Evolutionary conservation across 2,797 vertebrate genomes (phyloP), one percentile per base, ranked within the genome.

Genomic region (Malurus leucopterus): DNA sequence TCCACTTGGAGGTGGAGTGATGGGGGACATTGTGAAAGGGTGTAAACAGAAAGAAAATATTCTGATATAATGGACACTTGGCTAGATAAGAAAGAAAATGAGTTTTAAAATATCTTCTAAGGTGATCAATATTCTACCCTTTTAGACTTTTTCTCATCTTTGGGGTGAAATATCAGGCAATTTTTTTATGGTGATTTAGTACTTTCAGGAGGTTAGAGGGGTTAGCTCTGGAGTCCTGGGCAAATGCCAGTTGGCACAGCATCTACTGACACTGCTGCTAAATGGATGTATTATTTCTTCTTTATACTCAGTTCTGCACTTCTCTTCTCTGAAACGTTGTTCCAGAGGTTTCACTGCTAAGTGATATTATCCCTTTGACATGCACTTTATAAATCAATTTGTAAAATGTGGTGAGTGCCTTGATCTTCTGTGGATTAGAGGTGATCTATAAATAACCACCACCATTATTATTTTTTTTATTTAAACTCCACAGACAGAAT

Each of bases 281-380:
- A 73, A 59, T 14, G 43, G 13, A 14, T n/a, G 4, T 5, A 21
- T 46, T 79, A 46, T 74, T 79, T 44, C 30, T 76, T 46, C 38
- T 50, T 54, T 21, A 4, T 55, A 8, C 13, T 8, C 23, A 72
- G 3, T 49, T 85, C 47, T 85, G 40, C 11, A 30, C 23, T 83
- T 50, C 27, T 74, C 17, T 78, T 72, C 41, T 53, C 6, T 12
- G 36, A 72, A 87, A 59, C 53, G 29, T 9, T 85, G 13, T 55
- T 87, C 55, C 76, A 81, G 51, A 75, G 41, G 38, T 63, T 89
- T 86, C 40, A 55, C 15, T 81, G 44, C 41, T 77, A 80, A 59
- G 32, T 65, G 23, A 14, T 68, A 32, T 49, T 71, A 72, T 51
- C 29, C 41, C 34, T 72, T 19, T 69, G 29, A 74, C 36, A 72